Percentiles rank a stretch among this genome's conserved stretches.
These are phyloP conservation scores for Myodes glareolus DNA, from an alignment of 2,113 vertebrate genomes.

Conservation along the genomic window DNA sequence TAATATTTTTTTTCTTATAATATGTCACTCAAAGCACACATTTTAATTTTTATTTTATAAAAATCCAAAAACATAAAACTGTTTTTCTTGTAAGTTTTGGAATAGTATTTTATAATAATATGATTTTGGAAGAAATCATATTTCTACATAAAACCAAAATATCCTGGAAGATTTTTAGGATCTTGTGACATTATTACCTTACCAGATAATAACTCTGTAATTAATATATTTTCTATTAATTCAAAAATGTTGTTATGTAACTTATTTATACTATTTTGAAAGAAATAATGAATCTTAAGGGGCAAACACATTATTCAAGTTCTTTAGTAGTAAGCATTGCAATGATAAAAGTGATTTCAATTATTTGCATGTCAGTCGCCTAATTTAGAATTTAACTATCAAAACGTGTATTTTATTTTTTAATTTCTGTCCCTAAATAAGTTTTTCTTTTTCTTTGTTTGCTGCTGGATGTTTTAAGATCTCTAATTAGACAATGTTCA, in stretches of 20 bases:
- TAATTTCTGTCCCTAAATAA: neutral
- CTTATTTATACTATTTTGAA: neutral
- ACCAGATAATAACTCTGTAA: neutral
- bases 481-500: no score
- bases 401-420: neutral
- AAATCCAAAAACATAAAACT: no score
- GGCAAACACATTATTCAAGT: neutral
- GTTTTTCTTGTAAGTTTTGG: neutral
- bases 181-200: neutral
- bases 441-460: neutral
- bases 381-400: conserved; percentile 22
- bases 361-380: neutral
- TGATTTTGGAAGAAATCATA: no score
- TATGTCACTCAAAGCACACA: neutral
- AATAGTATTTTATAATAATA: neutral
- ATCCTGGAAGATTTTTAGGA: neutral
- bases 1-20: neutral
- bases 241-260: neutral
- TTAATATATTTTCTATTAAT: neutral
- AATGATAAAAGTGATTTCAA: neutral
- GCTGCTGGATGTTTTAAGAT: neutral
- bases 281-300: neutral
- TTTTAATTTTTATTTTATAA: neutral
- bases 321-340: neutral
- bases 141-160: neutral